A percentile compares a stretch with the other conserved stretches of the same genome.
Conservation (phyloP, 1,140 invertebrate species). For the Apis dorsata region DNA sequence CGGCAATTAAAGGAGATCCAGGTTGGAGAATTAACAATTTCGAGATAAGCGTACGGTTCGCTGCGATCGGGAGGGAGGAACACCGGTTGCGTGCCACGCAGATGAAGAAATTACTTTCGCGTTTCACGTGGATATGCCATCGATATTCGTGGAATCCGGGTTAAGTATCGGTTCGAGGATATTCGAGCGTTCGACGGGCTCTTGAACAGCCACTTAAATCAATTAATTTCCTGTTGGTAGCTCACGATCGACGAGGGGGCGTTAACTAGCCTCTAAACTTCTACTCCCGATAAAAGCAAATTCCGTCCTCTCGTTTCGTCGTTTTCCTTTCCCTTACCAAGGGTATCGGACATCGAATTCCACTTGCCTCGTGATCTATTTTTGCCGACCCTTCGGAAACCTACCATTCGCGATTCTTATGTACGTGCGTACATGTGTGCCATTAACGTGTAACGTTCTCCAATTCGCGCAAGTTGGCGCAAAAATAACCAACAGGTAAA, state of each 20-base stretch:
- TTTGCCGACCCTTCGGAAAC: constrained; percentile 13
- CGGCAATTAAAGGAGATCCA: background rate
- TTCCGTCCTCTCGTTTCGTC: constrained; percentile 28
- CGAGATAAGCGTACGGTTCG: background rate
- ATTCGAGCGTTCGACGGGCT: background rate
- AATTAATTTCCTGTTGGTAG: constrained; percentile 32
- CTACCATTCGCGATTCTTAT: constrained; percentile 4
- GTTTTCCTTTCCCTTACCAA: background rate
- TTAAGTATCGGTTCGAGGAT: constrained; percentile 7
- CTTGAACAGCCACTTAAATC: constrained; percentile 29
- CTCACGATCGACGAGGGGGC: constrained; percentile 2
- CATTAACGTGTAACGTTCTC: constrained; percentile 4
- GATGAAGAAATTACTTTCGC: constrained; percentile 35
- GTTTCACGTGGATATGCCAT: background rate
- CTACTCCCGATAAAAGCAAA: constrained; percentile 30
- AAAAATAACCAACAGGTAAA: constrained; percentile 38
- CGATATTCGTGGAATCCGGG: background rate
- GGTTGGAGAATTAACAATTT: background rate
- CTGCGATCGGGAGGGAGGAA: background rate
- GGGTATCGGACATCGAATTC: constrained; percentile 39
- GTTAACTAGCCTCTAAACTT: constrained; percentile 33
- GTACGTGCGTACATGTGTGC: background rate
- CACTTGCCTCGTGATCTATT: constrained; percentile 30
- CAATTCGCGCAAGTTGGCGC: constrained; percentile 5
- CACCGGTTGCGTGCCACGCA: constrained; percentile 2